Base-by-base conservation (phyloP, 2,888 invertebrate species). In the Watsonalla cultraria region DNA sequence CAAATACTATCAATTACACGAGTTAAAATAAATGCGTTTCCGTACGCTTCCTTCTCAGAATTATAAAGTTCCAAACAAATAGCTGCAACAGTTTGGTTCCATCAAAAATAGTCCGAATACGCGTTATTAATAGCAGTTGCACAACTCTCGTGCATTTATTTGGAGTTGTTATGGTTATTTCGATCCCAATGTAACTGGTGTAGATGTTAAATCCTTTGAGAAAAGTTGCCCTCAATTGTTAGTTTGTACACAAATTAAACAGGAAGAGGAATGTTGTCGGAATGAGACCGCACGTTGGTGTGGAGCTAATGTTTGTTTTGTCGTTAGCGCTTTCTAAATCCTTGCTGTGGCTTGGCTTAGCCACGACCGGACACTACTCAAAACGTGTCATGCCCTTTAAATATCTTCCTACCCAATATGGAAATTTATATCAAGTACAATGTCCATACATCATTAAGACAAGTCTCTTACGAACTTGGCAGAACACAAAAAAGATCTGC, bases 251-350 rank as follows among this genome's bases (percentile, higher is more conserved):
- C 75, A 74, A 72, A 74, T 73, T 65, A 76, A 81, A 80, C 84
- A 86, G 87, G 84, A 86, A 82, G 72, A 72, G 76, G 75, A 73
- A 78, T 76, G 76, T 74, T 75, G 75, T 70, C 58, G 85, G 84
- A 82, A 85, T 85, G 85, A 78, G 79, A 76, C 78, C 68, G 63
- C 71, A 71, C 64, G 70, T 62, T 67, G 61, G 72, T 70, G 72
- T 74, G 76, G 76, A 78, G 74, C 64, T 71, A 68, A 66, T 88
- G 82, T 90, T 90, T 89, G 86, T 69, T 68, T 66, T 79, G 74
- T 79, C 63, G 75, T 89, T 89, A 88, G 79, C 84, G 74, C 82
- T 82, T 77, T 82, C 79, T 76, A 78, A 80, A 80, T 78, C 82
- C 84, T 80, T 77, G 66, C 66, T 62, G 62, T 60, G 65, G 61